Evolutionary conservation across 2,797 vertebrate species (phyloP), one percentile per base, ranked within the genome.

Genomic region (Telmatherina bonti): DNA sequence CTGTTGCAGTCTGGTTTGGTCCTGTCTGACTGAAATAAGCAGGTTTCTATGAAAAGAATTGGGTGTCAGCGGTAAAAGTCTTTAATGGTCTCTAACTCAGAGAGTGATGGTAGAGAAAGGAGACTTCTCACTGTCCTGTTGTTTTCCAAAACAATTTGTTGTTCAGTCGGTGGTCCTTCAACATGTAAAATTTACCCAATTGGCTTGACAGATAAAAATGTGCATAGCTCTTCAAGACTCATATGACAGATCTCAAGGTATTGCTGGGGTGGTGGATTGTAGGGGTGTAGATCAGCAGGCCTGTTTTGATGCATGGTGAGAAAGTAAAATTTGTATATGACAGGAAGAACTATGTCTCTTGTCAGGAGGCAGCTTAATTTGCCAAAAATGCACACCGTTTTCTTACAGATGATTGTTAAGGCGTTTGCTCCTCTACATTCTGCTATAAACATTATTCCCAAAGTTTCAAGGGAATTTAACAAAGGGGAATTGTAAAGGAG

Each of bases 301-400:
- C 10, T 35, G 22, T 67, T 72, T 30, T 67, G n/a, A 59, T 38
- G 26, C 13, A 68, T 26, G 2, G 18, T 51, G 55, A 62, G 54
- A 70, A 47, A 35, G 63, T 30, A n/a, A 31, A 70, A 55, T 18
- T 7, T 15, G 2, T n/a, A 7, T 16, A 24, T 52, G 66, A 67
- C 49, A 64, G 27, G 22, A 47, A 66, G 5, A 59, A 57, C 22
- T 61, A 9, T 27, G 29, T 41, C 15, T 20, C 9, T 27, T 65
- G 45, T 69, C 31, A 51, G 7, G 15, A 62, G 24, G 58, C 52
- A 24, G 26, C 54, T 33, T 41, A 45, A 58, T 35, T 69, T 62
- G 52, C 30, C 65, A 7, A 33, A 62, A 57, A 69, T 61, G 27
- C 38, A 27, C 31, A 41, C 22, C 41, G 16, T 29, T 64, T 29